A percentile compares a stretch with the other conserved stretches of the same genome.
phyloP scores from a whole-genome alignment of 1,140 invertebrate genomes.

The Eciton burchellii region DNA sequence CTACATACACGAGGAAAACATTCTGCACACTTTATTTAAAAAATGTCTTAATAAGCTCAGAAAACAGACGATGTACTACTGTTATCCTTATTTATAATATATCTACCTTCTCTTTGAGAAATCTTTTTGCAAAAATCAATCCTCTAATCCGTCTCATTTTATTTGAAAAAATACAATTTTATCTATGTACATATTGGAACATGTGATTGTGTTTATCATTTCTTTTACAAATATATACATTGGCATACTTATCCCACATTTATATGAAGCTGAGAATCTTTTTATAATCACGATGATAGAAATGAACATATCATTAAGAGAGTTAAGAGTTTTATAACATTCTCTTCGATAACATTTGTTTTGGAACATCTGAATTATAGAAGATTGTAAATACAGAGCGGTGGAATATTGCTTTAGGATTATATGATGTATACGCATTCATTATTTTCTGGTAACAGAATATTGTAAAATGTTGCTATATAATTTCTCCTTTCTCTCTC shows the following conservation, averaged over 20 bases:
- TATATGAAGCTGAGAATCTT: conserved; percentile 5
- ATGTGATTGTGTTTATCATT: conserved; percentile 31
- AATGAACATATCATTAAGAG: neutral
- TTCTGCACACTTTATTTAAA: neutral
- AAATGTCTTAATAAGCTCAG: conserved; percentile 14
- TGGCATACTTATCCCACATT: neutral
- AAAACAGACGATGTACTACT: neutral
- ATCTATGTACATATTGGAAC: conserved; percentile 62
- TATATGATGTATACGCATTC: neutral
- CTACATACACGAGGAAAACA: neutral
- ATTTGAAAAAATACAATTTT: conserved; percentile 72
- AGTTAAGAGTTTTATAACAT: neutral
- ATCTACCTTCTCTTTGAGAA: neutral
- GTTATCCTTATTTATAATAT: neutral
- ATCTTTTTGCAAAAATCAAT: conserved; percentile 29
- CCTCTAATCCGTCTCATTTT: conserved; percentile 50
- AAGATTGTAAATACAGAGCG: neutral
- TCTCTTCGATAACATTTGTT: conserved; percentile 9
- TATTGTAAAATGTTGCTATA: neutral
- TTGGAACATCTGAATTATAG: neutral
- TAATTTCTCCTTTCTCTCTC: no score
- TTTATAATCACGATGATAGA: conserved; percentile 1
- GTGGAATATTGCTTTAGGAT: neutral
- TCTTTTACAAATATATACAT: conserved; percentile 42
- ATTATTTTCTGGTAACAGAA: conserved; percentile 21